phyloP scores from a whole-genome alignment of 2,113 vertebrate genomes.

The Istiophorus platypterus region DNA sequence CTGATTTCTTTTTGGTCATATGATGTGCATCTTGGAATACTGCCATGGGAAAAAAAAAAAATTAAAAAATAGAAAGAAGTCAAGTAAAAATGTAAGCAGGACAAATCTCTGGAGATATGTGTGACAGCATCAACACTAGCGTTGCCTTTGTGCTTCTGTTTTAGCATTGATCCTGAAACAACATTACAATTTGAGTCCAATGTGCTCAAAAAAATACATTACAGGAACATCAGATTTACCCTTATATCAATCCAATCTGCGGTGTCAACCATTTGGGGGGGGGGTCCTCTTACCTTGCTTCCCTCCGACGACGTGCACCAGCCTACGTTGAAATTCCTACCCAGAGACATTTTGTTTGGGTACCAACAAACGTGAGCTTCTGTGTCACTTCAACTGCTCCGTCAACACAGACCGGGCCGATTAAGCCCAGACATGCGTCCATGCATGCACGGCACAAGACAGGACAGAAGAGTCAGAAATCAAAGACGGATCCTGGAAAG shows the following conservation, averaged over 20 bases:
- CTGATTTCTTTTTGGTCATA: neutral
- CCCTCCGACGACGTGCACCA: constrained; percentile 39
- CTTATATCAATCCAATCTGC: neutral
- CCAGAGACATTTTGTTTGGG: constrained; percentile 67
- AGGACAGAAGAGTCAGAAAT: constrained; percentile 59
- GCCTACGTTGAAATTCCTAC: constrained; percentile 45
- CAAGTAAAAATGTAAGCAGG: neutral
- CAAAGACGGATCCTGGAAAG: constrained; percentile 48
- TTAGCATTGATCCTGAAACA: neutral
- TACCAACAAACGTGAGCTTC: constrained; percentile 13
- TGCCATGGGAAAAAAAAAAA: constrained; percentile 16
- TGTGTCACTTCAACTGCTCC: neutral
- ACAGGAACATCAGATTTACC: neutral
- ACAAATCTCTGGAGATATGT: neutral
- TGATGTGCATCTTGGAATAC: constrained; percentile 13
- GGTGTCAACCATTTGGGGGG: neutral
- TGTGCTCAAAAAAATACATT: neutral
- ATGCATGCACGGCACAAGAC: neutral
- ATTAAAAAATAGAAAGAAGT: neutral
- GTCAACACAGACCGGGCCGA: neutral
- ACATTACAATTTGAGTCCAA: no score
- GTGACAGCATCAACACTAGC: neutral
- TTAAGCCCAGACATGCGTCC: neutral
- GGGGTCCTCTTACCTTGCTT: constrained; percentile 77
- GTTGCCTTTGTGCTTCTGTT: neutral